Evolutionary conservation across 2,888 invertebrate species (phyloP).

Genomic region (Dryobotodes eremita): DNA sequence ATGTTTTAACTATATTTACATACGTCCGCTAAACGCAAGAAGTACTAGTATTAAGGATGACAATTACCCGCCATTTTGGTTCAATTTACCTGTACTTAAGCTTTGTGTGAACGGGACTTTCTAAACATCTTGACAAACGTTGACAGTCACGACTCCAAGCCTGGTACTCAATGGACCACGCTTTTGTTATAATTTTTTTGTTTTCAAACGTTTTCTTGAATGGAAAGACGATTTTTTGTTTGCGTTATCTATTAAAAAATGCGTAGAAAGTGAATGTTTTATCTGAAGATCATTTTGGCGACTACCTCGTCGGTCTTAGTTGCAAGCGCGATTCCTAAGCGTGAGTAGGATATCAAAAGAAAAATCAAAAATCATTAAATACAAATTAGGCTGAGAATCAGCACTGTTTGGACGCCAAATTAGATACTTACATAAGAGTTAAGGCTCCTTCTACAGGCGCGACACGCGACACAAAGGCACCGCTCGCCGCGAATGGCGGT

Average conservation of each 20-base stretch:
- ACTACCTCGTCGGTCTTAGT: background rate
- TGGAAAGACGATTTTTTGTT: background rate
- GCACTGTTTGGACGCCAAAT: background rate
- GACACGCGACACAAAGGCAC: no score
- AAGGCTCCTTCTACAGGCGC: no score
- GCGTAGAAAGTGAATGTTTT: background rate
- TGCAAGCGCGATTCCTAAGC: background rate
- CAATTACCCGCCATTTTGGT: background rate
- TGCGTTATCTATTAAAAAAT: background rate
- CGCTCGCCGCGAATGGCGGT: no score
- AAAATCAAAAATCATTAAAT: background rate
- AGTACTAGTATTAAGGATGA: background rate
- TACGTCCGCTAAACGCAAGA: background rate
- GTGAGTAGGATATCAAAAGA: background rate
- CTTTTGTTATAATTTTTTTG: background rate
- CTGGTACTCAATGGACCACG: background rate
- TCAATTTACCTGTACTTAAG: background rate
- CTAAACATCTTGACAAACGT: background rate
- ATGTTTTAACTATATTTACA: background rate
- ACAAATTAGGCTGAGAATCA: background rate
- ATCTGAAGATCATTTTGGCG: background rate
- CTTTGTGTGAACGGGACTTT: conserved; percentile 3
- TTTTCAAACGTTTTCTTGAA: background rate
- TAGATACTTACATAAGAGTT: no score
- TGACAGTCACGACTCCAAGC: background rate